phyloP scores from a whole-genome alignment of 2,797 vertebrate species.

The Danio albolineatus region DNA sequence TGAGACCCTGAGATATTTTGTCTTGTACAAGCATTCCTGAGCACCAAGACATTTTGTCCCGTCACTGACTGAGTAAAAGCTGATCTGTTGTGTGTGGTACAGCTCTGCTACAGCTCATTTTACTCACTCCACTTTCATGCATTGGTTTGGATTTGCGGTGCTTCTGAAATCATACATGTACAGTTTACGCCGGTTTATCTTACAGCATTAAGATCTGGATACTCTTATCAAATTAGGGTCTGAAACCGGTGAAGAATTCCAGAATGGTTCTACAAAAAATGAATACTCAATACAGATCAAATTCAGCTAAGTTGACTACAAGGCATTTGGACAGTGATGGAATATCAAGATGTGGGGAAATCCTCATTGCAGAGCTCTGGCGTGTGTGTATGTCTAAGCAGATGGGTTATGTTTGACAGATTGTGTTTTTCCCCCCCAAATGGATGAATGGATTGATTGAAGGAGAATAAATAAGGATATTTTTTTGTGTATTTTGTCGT shows the following conservation, averaged over 20 bases:
- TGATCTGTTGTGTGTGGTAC: not conserved
- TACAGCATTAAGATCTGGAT: not conserved
- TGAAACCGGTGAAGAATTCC: not conserved
- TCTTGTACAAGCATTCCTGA: slow-evolving; percentile 36
- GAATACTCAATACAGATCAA: not conserved
- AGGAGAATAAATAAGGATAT: slow-evolving; percentile 19
- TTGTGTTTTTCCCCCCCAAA: slow-evolving; percentile 49
- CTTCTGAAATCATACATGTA: slow-evolving; percentile 2
- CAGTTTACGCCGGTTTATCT: slow-evolving; percentile 35
- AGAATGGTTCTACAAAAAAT: not conserved
- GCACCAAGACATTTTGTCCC: slow-evolving; percentile 26
- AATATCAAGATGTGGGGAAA: slow-evolving; percentile 14
- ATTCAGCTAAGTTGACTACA: not conserved
- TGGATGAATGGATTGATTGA: not conserved
- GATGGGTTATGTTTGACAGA: slow-evolving; percentile 65
- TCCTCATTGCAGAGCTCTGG: slow-evolving; percentile 8
- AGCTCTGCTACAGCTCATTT: slow-evolving; percentile 12
- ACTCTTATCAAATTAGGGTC: not conserved
- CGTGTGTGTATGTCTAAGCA: not conserved
- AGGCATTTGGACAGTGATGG: not conserved
- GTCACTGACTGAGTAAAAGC: slow-evolving; percentile 5
- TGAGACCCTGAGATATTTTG: slow-evolving; percentile 37
- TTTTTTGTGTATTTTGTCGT: not conserved
- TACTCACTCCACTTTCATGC: not conserved
- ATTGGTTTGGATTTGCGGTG: slow-evolving; percentile 18